phyloP scores from a whole-genome alignment of 2,797 vertebrate genomes.

The Poecilia gillii region DNA sequence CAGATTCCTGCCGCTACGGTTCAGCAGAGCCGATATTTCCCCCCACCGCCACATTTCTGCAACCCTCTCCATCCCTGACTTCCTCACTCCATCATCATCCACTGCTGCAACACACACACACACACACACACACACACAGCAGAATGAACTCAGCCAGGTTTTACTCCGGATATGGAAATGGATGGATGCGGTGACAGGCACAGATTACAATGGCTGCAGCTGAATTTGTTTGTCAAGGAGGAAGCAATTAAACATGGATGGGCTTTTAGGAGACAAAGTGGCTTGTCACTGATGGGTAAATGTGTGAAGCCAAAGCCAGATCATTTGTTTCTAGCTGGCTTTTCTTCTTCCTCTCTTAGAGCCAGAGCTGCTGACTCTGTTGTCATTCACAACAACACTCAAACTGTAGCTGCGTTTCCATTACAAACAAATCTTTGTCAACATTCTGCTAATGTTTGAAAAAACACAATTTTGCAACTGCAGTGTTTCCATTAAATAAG shows the following conservation, averaged over 20 bases:
- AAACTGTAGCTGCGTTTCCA: too few relatives aligned
- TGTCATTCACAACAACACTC: slow-evolving; percentile 8
- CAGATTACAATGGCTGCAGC: slow-evolving; percentile 34
- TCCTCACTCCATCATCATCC: slow-evolving; percentile 70
- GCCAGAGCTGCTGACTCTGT: slow-evolving; percentile 10
- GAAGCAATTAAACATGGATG: slow-evolving; percentile 56
- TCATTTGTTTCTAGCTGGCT: slow-evolving; percentile 29
- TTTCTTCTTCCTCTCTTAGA: slow-evolving; percentile 30
- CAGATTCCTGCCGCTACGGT: slow-evolving; percentile 47
- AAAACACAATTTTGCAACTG: neutral
- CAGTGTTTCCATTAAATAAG: too few relatives aligned
- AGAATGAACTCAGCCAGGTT: slow-evolving; percentile 25
- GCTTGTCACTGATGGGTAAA: slow-evolving; percentile 36
- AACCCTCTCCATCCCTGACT: slow-evolving; percentile 47
- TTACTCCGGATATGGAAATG: slow-evolving; percentile 50
- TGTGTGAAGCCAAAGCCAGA: slow-evolving; percentile 38
- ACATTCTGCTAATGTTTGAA: neutral
- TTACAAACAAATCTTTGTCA: too few relatives aligned
- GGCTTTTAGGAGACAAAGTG: slow-evolving; percentile 50
- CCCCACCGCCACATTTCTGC: slow-evolving; percentile 26
- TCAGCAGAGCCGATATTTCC: slow-evolving; percentile 32
- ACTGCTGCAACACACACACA: slow-evolving; percentile 17
- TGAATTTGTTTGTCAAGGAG: slow-evolving; percentile 56
- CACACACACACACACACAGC: slow-evolving; percentile 16
- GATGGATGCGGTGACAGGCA: slow-evolving; percentile 40